Evolutionary conservation across 2,113 vertebrate species (phyloP), one percentile per base, ranked within the genome.

Genomic region (Dolichotis patagonum): DNA sequence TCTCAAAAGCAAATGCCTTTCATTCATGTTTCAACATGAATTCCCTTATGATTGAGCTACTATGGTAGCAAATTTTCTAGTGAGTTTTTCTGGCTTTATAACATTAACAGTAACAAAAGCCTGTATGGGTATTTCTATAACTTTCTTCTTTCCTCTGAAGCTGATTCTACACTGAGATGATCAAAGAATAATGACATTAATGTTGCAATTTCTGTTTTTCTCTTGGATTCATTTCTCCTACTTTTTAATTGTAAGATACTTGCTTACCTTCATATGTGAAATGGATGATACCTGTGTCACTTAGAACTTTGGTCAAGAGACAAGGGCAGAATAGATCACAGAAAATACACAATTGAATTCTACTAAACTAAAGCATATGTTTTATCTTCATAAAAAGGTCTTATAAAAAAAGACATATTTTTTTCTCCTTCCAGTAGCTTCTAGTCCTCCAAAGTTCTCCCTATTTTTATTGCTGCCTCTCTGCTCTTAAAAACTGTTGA

Each of bases 341-440:
- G 14, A 43, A 43, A 92, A 91, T 90, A 71, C 38, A 85, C 38
- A n/a, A 83, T 8, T 78, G 78, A 73, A 93, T 80, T 81, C 63
- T 95, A 41, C 52, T 67, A 78, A 94, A 94, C 73, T 62, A 77
- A 75, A 30, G 11, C 14, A 43, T 17, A 24, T 38, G 84, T 96
- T 80, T 94, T 93, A 96, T 54, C 65, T 77, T 93, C 92, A 94
- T 24, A 95, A 85, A 97, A 92, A 7, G 43, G 94, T 38, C 7
- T 83, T 87, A 94, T 71, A 81, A 73, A 86, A 96, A 95, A 19
- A 35, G 22, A 38, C 16, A 7, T 19, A 58, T 83, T 97, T 71
- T 71, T 85, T 71, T 95, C 88, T 97, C 65, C 46, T 75, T 24
- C 9, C 52, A 62, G 26, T 63, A 94, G 35, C 94, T 80, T 60